phyloP scores from a whole-genome alignment of 2,888 invertebrate species.

The Pimpla rufipes region DNA sequence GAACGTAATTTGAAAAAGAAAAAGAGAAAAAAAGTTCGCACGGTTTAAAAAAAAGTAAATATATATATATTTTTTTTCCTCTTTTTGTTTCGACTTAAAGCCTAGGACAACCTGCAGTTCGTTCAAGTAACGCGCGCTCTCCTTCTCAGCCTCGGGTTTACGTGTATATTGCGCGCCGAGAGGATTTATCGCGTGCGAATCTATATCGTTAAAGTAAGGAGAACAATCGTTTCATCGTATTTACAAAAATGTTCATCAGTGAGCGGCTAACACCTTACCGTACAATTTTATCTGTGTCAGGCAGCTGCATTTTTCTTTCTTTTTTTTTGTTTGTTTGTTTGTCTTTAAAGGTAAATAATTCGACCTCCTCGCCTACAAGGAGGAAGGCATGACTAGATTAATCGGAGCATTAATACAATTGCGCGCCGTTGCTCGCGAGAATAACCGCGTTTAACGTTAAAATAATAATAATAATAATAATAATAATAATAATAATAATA shows the following conservation, averaged over 20 bases:
- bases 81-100: slow-evolving; percentile 29
- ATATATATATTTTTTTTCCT: slow-evolving; percentile 28
- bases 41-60: slow-evolving; percentile 36
- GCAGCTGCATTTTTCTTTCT: slow-evolving; percentile 62
- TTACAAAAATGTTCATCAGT: slow-evolving; percentile 34
- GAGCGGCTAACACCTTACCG: slow-evolving; percentile 34
- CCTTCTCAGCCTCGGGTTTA: slow-evolving; percentile 29
- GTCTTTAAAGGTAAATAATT: slow-evolving; percentile 58
- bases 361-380: slow-evolving; percentile 56
- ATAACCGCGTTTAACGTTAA: slow-evolving; percentile 33
- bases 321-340: slow-evolving; percentile 12
- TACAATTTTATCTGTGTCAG: slow-evolving; percentile 58
- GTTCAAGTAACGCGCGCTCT: slow-evolving; percentile 45
- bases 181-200: slow-evolving; percentile 32
- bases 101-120: slow-evolving; percentile 65
- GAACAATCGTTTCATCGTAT: slow-evolving; percentile 41
- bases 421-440: slow-evolving; percentile 44
- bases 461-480: slow-evolving; percentile 42
- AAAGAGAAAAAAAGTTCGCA: too few relatives aligned
- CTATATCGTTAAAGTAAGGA: not conserved
- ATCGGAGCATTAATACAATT: slow-evolving; percentile 67
- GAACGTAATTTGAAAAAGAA: slow-evolving; percentile 24
- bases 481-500: slow-evolving; percentile 50
- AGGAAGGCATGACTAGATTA: slow-evolving; percentile 71
- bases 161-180: slow-evolving; percentile 55